Percentiles rank a stretch among this genome's conserved stretches.
Conservation (phyloP, 2,113 vertebrate genomes). For the Dissostichus mawsoni region DNA sequence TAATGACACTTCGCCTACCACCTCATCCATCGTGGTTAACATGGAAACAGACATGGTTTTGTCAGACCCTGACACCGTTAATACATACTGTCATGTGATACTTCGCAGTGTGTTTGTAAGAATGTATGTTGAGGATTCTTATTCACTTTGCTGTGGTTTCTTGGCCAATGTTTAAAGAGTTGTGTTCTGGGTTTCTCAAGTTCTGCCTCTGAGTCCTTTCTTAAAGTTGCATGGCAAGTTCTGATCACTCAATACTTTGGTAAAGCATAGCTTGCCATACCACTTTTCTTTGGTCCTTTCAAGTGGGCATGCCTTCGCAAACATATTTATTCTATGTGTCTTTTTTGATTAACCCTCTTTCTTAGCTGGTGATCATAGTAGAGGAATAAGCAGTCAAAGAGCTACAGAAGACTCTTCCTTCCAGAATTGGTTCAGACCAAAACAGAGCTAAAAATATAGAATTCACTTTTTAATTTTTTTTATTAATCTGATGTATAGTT, state of each 20-base stretch:
- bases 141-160: conserved; percentile 62
- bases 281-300: conserved; percentile 26
- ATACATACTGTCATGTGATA: conserved; percentile 51
- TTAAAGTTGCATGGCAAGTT: conserved; percentile 9
- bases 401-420: not conserved
- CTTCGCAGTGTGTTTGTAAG: conserved; percentile 42
- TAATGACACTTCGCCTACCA: conserved; percentile 40
- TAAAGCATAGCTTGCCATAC: conserved; percentile 10
- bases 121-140: conserved; percentile 48
- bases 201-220: conserved; percentile 34
- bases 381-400: not conserved
- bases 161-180: conserved; percentile 18
- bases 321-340: conserved; percentile 28
- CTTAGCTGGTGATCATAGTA: conserved; percentile 7
- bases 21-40: conserved; percentile 62
- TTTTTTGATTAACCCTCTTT: not conserved
- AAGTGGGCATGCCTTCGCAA: conserved; percentile 30
- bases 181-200: conserved; percentile 50
- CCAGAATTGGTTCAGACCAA: no score
- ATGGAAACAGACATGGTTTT: conserved; percentile 31
- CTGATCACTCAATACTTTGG: not conserved
- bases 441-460: no score
- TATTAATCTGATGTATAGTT: no score
- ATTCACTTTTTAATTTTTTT: no score
- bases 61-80: conserved; percentile 48